These are phyloP conservation scores for Balanococcus diminutus DNA, from an alignment of 2,888 invertebrate genomes.

Conservation along the genomic window DNA sequence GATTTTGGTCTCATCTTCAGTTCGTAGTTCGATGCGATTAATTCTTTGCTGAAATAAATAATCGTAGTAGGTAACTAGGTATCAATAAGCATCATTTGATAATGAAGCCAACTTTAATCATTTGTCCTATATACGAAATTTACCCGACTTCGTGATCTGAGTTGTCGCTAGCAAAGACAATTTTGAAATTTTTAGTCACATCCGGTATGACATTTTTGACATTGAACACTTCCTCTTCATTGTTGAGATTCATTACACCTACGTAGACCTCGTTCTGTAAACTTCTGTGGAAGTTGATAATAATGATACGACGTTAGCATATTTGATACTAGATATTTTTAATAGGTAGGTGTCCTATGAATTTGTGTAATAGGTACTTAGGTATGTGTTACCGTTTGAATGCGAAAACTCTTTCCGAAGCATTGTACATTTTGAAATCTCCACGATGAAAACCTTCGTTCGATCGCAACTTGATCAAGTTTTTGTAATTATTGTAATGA, in stretches of 20 bases:
- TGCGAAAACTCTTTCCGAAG: conserved; percentile 27
- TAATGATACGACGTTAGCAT: not conserved
- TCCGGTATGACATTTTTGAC: not conserved
- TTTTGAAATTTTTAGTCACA: not conserved
- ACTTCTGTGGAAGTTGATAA: not conserved
- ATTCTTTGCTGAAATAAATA: conserved; percentile 70
- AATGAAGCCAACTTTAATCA: too few species aligned
- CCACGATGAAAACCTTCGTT: conserved; percentile 62
- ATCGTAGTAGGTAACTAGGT: too few species aligned
- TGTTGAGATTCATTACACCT: conserved; percentile 44
- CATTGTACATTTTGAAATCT: conserved; percentile 16
- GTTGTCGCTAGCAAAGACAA: conserved; percentile 46
- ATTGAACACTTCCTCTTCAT: conserved; percentile 39
- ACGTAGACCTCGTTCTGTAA: conserved; percentile 19
- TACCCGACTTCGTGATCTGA: conserved; percentile 42
- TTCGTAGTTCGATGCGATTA: conserved; percentile 63
- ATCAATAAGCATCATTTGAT: too few species aligned
- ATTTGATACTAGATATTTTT: not conserved
- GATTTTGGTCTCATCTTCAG: conserved; percentile 61
- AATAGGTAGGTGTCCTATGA: not conserved
- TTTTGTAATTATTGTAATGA: conserved; percentile 51
- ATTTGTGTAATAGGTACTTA: not conserved
- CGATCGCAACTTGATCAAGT: conserved; percentile 51
- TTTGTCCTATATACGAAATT: too few species aligned
- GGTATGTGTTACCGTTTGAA: conserved; percentile 46